Base-by-base conservation (phyloP, 2,888 invertebrate species). In the Girardia tigrina region DNA sequence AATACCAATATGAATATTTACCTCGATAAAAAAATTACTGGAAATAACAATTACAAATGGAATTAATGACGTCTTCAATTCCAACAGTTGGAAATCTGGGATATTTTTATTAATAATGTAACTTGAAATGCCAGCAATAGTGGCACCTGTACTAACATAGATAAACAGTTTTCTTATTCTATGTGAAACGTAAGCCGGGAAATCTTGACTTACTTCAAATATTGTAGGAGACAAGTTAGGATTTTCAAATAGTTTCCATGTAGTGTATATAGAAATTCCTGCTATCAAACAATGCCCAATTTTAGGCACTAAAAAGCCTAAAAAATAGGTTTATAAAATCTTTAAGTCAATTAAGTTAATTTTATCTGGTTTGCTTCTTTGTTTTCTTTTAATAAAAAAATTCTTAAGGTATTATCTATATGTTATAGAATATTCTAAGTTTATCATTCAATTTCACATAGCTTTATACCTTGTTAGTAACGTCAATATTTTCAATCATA, bases 191-290 rank as follows among this genome's bases (percentile, higher is more conserved):
- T 56, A 56, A 16, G 8, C 56, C 56, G 56, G 56, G 23, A 56
- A 56, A 56, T 56, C 56, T 16, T 56, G 56, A 56, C 56, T 56
- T 56, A 56, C 56, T 16, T 56, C 56, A 56, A 56, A 23, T 20
- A 56, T 56, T 56, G 56, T 56, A 8, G 56, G 56, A 20, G 56
- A 56, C 6, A 56, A 23, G 23, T 16, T 56, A 8, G 56, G 56
- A 56, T 56, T 56, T 56, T 56, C 56, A 56, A 56, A 56, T n/a
- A 56, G n/a, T 56, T 56, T 56, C n/a, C n/a, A 20, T 6, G 56
- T 56, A n/a, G n/a, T 23, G 23, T 56, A 56, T 20, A 56, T 56
- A n/a, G 56, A 56, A 16, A 16, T n/a, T 56, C 20, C 4, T 56
- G 56, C 56, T 12, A 56, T 4, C 23, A 56, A 4, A 16, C 56